A percentile compares a stretch with the other conserved stretches of the same genome.
These are phyloP conservation scores for Phenganax marumi DNA, from an alignment of 92 coral and sea anemone genomes.

Conservation along the genomic window DNA sequence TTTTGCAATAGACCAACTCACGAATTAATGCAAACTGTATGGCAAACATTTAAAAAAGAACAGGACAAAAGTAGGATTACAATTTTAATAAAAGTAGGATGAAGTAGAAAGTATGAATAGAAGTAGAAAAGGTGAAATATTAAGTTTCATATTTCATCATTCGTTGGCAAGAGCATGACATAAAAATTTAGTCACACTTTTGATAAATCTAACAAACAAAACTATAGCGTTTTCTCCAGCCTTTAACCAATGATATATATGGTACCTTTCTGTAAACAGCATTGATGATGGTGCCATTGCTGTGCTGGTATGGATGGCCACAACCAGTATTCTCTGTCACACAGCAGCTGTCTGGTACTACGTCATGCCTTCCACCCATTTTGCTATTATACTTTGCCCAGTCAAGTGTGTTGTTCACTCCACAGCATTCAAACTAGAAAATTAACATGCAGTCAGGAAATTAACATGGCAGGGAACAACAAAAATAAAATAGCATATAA, in stretches of 20 bases:
- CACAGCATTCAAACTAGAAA: slow-evolving; percentile 45
- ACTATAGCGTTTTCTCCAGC: background rate
- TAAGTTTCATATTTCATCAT: no score
- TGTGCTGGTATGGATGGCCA: slow-evolving; percentile 20
- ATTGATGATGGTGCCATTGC: slow-evolving; percentile 12
- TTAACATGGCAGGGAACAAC: no score
- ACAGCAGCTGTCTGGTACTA: slow-evolving; percentile 46
- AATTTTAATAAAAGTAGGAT: no score
- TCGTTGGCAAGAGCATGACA: no score
- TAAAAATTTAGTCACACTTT: background rate
- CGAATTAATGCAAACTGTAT: no score
- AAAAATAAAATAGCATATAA: no score
- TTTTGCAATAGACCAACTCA: no score
- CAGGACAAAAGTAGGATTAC: no score
- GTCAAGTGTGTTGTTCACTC: slow-evolving; percentile 21
- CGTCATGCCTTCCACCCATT: slow-evolving; percentile 6
- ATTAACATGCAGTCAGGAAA: background rate
- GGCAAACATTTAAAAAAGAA: no score
- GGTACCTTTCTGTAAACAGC: slow-evolving; percentile 30
- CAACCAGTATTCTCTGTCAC: slow-evolving; percentile 18
- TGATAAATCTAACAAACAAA: background rate
- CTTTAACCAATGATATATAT: background rate
- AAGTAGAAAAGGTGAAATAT: no score
- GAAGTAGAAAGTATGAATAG: no score
- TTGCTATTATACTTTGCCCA: slow-evolving; percentile 6